A percentile compares a stretch with the other conserved stretches of the same genome.
These are phyloP conservation scores for Pomacea canaliculata DNA, from an alignment of 2,888 invertebrate species.

Conservation along the genomic window DNA sequence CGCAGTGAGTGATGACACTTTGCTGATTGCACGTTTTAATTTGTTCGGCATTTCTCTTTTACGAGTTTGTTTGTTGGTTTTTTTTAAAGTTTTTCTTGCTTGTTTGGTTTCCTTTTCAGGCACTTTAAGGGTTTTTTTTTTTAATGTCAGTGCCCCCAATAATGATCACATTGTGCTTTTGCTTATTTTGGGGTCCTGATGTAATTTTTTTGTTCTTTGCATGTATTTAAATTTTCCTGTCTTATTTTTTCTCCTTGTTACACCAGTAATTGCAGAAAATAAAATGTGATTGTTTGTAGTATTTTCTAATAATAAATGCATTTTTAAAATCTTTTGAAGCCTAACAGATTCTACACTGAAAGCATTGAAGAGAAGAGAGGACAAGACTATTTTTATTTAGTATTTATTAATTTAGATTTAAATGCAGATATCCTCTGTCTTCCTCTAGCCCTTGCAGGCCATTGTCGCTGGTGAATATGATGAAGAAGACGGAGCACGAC, in stretches of 20 bases:
- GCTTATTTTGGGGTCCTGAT: too few relatives aligned
- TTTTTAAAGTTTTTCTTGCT: neutral
- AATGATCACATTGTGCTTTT: too few relatives aligned
- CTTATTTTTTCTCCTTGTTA: too few relatives aligned
- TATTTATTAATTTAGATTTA: neutral
- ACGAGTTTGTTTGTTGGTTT: neutral
- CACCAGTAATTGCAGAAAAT: too few relatives aligned
- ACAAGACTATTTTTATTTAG: neutral
- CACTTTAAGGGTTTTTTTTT: neutral
- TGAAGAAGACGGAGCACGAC: conserved; percentile 71
- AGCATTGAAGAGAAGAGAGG: too few relatives aligned
- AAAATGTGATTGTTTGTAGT: too few relatives aligned
- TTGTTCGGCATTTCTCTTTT: neutral
- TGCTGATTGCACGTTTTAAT: too few relatives aligned
- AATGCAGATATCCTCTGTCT: neutral
- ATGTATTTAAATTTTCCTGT: too few relatives aligned
- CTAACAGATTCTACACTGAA: too few relatives aligned
- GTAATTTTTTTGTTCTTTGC: too few relatives aligned
- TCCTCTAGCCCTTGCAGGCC: conserved; percentile 53
- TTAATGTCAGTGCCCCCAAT: conserved; percentile 20
- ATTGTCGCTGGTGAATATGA: conserved; percentile 63
- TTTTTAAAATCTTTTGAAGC: too few relatives aligned
- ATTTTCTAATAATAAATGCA: too few relatives aligned
- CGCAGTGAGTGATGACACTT: conserved; percentile 46
- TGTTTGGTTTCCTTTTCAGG: neutral